Percentiles rank a stretch among this genome's conserved stretches.
Conservation (phyloP, 2,888 invertebrate genomes). For the Brachyptera putata region DNA sequence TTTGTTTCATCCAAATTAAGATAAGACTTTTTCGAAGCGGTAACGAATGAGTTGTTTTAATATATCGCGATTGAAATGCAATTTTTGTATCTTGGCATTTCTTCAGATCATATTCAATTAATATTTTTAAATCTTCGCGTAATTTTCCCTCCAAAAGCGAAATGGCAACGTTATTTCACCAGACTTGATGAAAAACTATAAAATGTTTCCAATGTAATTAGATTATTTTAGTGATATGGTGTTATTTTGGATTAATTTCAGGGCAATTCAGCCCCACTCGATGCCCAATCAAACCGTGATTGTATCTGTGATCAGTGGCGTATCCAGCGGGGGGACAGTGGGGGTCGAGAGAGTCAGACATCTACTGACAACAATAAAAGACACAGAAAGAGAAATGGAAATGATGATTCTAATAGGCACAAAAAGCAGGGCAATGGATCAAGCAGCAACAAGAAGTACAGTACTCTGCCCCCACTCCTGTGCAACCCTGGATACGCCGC, state of each 20-base stretch:
- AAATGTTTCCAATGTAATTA: not conserved
- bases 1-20: conserved; percentile 47
- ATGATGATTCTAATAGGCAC: conserved; percentile 29
- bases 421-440: conserved; percentile 28
- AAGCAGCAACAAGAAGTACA: conserved; percentile 28
- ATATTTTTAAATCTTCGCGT: too few species aligned
- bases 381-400: conserved; percentile 29
- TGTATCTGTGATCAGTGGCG: conserved; percentile 43
- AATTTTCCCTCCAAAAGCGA: too few species aligned
- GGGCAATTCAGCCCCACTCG: conserved; percentile 43
- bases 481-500: conserved; percentile 67
- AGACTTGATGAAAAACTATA: too few species aligned
- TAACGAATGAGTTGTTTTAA: too few species aligned
- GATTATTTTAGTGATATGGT: conserved; percentile 29
- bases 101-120: too few species aligned
- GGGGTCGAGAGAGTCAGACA: conserved; percentile 31
- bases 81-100: too few species aligned
- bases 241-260: conserved; percentile 48
- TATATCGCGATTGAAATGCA: too few species aligned
- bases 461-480: conserved; percentile 52
- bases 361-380: conserved; percentile 31
- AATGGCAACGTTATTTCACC: too few species aligned
- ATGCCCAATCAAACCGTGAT: conserved; percentile 33
- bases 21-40: too few species aligned
- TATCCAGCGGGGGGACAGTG: conserved; percentile 44